Conservation (phyloP, 2,888 invertebrate genomes). For the Leptinotarsa tumamoca region DNA sequence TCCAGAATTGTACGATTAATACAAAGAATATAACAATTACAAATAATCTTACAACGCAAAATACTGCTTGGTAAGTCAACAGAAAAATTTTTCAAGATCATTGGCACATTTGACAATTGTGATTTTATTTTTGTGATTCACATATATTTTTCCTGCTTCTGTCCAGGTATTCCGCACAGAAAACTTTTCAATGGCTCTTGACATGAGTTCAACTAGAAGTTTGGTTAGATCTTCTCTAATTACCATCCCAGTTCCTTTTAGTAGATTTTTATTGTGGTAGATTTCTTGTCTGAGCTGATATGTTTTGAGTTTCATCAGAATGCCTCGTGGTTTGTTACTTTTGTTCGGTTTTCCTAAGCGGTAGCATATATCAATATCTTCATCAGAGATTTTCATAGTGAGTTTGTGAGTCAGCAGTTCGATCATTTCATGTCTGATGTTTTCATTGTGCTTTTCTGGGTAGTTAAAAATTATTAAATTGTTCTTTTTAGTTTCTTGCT, state of each 20-base stretch:
- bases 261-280: conserved; percentile 7
- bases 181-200: conserved; percentile 8
- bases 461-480: conserved; percentile 18
- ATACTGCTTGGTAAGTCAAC: too few relatives aligned
- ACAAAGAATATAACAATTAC: neutral
- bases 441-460: conserved; percentile 12
- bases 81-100: too few relatives aligned
- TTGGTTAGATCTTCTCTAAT: conserved; percentile 20
- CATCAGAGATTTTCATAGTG: too few relatives aligned
- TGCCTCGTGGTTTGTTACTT: too few relatives aligned
- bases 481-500: conserved; percentile 15
- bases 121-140: conserved; percentile 16
- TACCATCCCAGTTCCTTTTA: conserved; percentile 21
- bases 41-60: neutral
- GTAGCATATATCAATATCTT: too few relatives aligned
- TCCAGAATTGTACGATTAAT: too few relatives aligned
- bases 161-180: conserved; percentile 8
- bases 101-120: neutral
- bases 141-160: conserved; percentile 13
- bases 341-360: too few relatives aligned
- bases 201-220: conserved; percentile 8
- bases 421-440: neutral
- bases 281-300: too few relatives aligned
- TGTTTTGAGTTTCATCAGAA: too few relatives aligned
- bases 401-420: too few relatives aligned